Evolutionary conservation across 1,140 invertebrate genomes (phyloP).

Genomic region (Whitmania pigra): DNA sequence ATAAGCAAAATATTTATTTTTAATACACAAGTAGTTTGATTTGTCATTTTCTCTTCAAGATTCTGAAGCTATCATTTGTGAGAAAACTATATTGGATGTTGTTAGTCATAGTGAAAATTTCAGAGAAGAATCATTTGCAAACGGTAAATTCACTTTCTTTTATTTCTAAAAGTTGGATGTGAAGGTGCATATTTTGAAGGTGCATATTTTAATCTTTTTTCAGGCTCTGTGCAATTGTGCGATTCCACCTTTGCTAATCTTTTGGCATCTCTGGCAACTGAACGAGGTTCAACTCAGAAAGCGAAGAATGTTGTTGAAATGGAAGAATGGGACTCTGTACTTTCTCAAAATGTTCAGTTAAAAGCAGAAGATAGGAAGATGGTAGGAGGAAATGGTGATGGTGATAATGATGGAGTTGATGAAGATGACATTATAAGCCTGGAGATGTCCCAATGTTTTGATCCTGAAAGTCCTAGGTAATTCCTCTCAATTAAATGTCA

Average conservation of each 20-base stretch:
- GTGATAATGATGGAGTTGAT: background rate
- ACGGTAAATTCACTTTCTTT: background rate
- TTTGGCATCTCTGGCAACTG: background rate
- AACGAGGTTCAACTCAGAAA: background rate
- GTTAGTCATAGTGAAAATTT: conserved; percentile 36
- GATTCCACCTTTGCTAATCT: background rate
- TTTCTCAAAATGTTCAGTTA: background rate
- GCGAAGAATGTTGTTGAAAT: background rate
- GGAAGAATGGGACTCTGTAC: background rate
- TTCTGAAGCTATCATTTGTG: conserved; percentile 27
- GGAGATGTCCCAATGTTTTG: conserved; percentile 12
- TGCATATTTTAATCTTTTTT: background rate
- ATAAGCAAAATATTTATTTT: too few relatives aligned
- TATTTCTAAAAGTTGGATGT: background rate
- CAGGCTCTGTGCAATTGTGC: background rate
- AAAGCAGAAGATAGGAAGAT: background rate
- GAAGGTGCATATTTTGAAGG: too few relatives aligned
- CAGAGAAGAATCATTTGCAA: background rate
- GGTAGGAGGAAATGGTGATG: background rate
- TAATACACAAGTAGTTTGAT: too few relatives aligned
- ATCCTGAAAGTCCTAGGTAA: too few relatives aligned
- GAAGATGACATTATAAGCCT: background rate
- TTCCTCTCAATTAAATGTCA: too few relatives aligned
- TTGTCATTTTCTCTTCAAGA: too few relatives aligned
- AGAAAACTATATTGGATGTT: conserved; percentile 33